Percentiles rank a stretch among this genome's conserved stretches.
These are phyloP conservation scores for Spodoptera exigua DNA, from an alignment of 2,888 invertebrate species.

Conservation along the genomic window DNA sequence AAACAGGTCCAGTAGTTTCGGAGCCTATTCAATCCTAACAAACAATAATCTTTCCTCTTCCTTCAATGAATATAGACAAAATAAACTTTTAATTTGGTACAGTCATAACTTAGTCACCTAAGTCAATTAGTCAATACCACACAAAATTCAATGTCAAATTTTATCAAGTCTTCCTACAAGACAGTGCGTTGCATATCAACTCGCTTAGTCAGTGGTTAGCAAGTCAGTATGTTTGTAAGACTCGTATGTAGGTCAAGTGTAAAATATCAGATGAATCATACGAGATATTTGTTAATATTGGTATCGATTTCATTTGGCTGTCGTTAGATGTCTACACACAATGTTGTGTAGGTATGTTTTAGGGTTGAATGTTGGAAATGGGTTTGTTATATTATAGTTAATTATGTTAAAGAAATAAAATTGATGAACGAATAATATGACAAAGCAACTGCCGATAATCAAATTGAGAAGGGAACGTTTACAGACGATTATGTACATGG, in stretches of 20 bases:
- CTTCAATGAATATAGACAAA: too few relatives aligned
- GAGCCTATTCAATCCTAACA: too few relatives aligned
- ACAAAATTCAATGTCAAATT: conserved; percentile 15
- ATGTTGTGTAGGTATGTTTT: not conserved
- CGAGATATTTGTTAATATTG: conserved; percentile 15
- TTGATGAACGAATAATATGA: too few relatives aligned
- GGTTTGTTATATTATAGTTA: too few relatives aligned
- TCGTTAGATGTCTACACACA: not conserved
- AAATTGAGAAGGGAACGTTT: too few relatives aligned
- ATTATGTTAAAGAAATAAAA: too few relatives aligned
- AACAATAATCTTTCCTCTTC: too few relatives aligned
- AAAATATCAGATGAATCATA: conserved; percentile 56
- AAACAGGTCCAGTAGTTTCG: too few relatives aligned
- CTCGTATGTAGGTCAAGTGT: conserved; percentile 60
- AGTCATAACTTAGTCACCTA: not conserved
- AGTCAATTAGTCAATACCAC: not conserved
- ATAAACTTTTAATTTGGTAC: too few relatives aligned
- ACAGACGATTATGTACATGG: too few relatives aligned
- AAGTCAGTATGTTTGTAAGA: conserved; percentile 36
- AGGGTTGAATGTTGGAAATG: too few relatives aligned
- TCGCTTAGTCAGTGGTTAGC: conserved; percentile 43
- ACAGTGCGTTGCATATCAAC: conserved; percentile 20
- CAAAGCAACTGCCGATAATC: too few relatives aligned
- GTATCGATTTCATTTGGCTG: conserved; percentile 34
- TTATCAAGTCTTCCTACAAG: conserved; percentile 9